Conservation (phyloP, 2,888 invertebrate species). For the Sabatieria punctata region DNA sequence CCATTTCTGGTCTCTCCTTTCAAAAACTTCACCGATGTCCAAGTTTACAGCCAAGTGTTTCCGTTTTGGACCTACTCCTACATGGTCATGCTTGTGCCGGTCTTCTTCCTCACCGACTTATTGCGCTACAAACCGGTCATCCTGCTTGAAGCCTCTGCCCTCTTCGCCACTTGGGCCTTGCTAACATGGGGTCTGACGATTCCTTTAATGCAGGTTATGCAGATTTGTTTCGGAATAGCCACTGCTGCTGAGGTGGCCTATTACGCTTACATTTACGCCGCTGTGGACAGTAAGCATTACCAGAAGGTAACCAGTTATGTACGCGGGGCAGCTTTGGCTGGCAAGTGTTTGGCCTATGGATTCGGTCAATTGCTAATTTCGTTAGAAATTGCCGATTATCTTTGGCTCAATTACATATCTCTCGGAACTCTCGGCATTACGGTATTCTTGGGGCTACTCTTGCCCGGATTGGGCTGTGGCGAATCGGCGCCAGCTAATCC, state of each 20-base stretch:
- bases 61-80: conserved; percentile 72
- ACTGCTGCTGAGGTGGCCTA: conserved; percentile 74
- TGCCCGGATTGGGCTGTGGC: no score
- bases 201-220: conserved; percentile 47
- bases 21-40: conserved; percentile 29
- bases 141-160: conserved; percentile 56
- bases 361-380: conserved; percentile 54
- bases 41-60: conserved; percentile 57
- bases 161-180: conserved; percentile 54
- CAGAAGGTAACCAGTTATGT: conserved; percentile 68
- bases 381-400: conserved; percentile 48
- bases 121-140: conserved; percentile 70
- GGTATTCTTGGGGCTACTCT: conserved; percentile 52
- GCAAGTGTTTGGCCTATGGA: conserved; percentile 44
- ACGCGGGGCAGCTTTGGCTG: conserved; percentile 58
- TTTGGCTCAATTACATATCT: conserved; percentile 61
- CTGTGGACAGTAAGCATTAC: conserved; percentile 57
- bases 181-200: conserved; percentile 56
- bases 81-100: conserved; percentile 37
- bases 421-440: conserved; percentile 52
- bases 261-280: no score
- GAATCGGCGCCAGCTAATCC: no score
- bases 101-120: conserved; percentile 38
- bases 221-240: conserved; percentile 45
- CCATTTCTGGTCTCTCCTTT: conserved; percentile 29